Evolutionary conservation across 37 sponge, comb jelly and placozoan genomes (phyloP).

Genomic region (Dysidea cf. avara): DNA sequence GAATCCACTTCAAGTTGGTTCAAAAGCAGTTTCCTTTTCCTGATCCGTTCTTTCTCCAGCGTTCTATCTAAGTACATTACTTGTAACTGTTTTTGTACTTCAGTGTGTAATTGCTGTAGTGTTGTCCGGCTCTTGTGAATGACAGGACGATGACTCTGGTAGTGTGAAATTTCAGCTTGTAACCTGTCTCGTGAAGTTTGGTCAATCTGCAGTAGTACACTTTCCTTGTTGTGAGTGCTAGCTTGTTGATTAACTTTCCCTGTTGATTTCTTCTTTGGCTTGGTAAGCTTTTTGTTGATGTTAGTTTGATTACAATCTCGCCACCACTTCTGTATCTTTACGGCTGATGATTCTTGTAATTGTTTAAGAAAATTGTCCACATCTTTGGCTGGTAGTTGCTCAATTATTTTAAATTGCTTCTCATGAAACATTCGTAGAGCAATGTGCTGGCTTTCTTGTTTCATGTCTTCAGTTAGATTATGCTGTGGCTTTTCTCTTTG

Average conservation of each 20-base stretch:
- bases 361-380: constrained; percentile 21
- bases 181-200: not conserved
- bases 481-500: not conserved
- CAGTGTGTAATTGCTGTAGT: constrained; percentile 18
- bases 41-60: constrained; percentile 6
- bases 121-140: not conserved
- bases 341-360: constrained; percentile 34
- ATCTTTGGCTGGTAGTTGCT: constrained; percentile 53
- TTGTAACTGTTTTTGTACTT: constrained; percentile 33
- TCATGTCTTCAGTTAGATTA: not conserved
- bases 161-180: constrained; percentile 1
- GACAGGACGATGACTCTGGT: constrained; percentile 2
- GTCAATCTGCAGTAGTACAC: constrained; percentile 2
- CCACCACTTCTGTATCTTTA: constrained; percentile 60
- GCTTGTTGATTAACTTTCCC: not conserved
- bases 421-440: constrained; percentile 27
- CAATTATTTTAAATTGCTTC: constrained; percentile 47
- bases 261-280: not conserved
- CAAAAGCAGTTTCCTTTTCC: constrained; percentile 10
- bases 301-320: not conserved
- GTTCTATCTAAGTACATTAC: constrained; percentile 30
- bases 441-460: constrained; percentile 6
- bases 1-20: constrained; percentile 32
- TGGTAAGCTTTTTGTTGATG: not conserved
- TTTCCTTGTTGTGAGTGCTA: not conserved